phyloP scores from a whole-genome alignment of 2,113 vertebrate genomes.

The Sinosuthora webbiana region DNA sequence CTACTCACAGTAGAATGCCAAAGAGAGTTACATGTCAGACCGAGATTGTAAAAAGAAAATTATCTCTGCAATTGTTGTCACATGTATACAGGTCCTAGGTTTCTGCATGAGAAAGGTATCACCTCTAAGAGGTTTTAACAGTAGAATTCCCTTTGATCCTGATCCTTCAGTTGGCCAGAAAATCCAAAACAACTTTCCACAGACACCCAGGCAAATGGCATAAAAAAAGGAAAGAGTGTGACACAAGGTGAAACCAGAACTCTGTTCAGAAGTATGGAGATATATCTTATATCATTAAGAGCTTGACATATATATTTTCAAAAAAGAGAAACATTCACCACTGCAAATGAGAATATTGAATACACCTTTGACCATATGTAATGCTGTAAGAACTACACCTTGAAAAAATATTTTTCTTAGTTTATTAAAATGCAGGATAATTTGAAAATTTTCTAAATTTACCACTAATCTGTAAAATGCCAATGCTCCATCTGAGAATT shows the following conservation, averaged over 20 bases:
- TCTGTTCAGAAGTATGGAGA: not conserved
- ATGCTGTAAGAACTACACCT: no score
- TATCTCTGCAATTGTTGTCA: not conserved
- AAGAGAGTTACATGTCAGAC: not conserved
- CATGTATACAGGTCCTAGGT: not conserved
- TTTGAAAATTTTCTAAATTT: not conserved
- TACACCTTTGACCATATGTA: rapidly evolving
- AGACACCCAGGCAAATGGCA: not conserved
- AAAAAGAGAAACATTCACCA: not conserved
- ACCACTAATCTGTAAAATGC: not conserved
- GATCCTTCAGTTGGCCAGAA: not conserved
- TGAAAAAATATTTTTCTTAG: not conserved
- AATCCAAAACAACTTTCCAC: not conserved
- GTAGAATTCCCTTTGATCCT: not conserved
- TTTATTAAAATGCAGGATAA: not conserved
- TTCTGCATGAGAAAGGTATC: not conserved
- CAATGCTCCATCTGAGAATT: not conserved
- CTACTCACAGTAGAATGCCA: not conserved
- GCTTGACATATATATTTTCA: not conserved
- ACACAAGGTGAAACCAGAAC: not conserved
- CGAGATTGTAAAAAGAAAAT: not conserved
- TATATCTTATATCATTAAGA: not conserved
- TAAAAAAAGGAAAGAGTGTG: not conserved
- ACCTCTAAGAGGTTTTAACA: not conserved
- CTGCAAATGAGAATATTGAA: not conserved